Conservation (phyloP, 2,113 vertebrate genomes). For the Rhineura floridana region DNA sequence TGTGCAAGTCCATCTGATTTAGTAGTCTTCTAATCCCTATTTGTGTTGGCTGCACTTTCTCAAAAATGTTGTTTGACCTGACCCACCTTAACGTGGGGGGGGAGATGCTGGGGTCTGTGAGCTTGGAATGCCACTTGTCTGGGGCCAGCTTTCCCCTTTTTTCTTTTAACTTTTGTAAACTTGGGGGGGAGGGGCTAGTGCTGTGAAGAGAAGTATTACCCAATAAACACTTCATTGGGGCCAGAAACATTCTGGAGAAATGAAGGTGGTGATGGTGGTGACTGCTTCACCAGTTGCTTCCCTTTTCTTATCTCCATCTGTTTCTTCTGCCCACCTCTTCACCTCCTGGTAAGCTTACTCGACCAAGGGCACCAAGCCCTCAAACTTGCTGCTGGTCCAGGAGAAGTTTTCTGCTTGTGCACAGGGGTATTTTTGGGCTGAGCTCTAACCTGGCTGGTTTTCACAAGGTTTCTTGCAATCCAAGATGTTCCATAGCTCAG, state of each 20-base stretch:
- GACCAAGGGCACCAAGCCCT: background rate
- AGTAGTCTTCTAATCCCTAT: background rate
- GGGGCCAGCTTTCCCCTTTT: background rate
- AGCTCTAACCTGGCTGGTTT: no score
- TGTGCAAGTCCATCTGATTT: background rate
- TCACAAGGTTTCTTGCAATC: no score
- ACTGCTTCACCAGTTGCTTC: background rate
- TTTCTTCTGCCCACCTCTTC: background rate
- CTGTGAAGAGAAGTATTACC: background rate
- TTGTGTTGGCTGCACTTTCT: background rate
- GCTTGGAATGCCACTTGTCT: background rate
- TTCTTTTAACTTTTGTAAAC: background rate
- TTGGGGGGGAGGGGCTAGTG: background rate
- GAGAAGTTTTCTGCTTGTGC: background rate
- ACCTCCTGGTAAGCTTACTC: background rate
- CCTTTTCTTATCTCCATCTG: background rate
- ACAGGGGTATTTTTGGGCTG: constrained; percentile 30
- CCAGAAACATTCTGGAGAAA: background rate
- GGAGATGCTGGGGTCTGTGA: background rate
- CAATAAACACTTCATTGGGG: background rate
- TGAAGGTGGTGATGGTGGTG: no score
- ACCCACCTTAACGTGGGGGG: no score
- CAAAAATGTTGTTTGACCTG: no score
- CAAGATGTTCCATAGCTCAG: background rate
- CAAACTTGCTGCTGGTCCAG: background rate